Base-by-base conservation (phyloP, 1,140 invertebrate genomes). In the Pentalonia nigronervosa region DNA sequence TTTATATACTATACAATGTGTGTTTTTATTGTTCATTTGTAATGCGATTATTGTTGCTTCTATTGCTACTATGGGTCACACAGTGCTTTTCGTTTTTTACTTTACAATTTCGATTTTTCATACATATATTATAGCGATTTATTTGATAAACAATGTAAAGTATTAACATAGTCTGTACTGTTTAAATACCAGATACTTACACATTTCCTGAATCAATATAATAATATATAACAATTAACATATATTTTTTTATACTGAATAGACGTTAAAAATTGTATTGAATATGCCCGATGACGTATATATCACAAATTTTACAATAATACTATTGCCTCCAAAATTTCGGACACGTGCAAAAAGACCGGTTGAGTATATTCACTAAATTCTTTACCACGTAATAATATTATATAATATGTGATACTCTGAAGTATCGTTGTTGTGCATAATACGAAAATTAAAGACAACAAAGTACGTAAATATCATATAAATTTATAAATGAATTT, bases 21-120 rank as follows among this genome's bases (percentile, higher is more conserved):
- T 88, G 30, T 41, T 48, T 88, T 50, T 48, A 88, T 88, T 88
- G 47, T 88, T 50, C 17, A 34, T 48, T 88, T 88, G 23, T 83
- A 83, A 20, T 21, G 2, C 76, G 20, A 84, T 45, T 25, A 84
- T 83, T 83, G 36, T 83, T 83, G 81, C 56, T 60, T 9, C 56
- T 60, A 41, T 84, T 84, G 41, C 36, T 84, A 11, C 83, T 11
- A 45, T 41, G 21, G 21, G 21, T 41, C 21, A 84, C 36, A 84
- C 36, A 2, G 21, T 25, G 36, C 9, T 41, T 84, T 84, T 67
- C 4, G 30, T n/a, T n/a, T n/a, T 67, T 67, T 67, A 67, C 60
- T 17, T n/a, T 14, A n/a, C 3, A n/a, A 67, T 67, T 67, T n/a
- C 56, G 30, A 60, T 14, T 60, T 30, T 60, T 30, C 2, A 60